A percentile compares a stretch with the other conserved stretches of the same genome.
Evolutionary conservation across 2,113 vertebrate species (phyloP).

Genomic region (Zingel zingel): DNA sequence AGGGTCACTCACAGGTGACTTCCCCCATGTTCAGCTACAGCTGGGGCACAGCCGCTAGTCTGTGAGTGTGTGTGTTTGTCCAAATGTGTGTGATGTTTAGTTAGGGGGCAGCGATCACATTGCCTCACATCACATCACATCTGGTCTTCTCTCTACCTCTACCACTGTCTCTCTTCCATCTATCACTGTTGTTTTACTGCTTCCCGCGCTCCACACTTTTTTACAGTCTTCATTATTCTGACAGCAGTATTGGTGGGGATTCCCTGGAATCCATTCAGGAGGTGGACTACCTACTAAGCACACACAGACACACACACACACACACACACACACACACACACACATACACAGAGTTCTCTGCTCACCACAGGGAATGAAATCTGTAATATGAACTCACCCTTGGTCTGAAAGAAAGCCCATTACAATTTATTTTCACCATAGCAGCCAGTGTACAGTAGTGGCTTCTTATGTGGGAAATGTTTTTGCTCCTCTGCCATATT

Average conservation of each 20-base stretch:
- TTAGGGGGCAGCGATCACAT: constrained; percentile 60
- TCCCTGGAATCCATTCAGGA: constrained; percentile 70
- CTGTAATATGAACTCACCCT: constrained; percentile 61
- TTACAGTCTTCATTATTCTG: constrained; percentile 40
- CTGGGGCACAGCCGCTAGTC: constrained; percentile 52
- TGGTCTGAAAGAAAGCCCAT: constrained; percentile 69
- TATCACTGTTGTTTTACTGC: background rate
- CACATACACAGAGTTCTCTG: constrained; percentile 17
- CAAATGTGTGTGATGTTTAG: constrained; percentile 40
- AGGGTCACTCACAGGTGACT: constrained; percentile 74
- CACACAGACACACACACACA: constrained; percentile 29
- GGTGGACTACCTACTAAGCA: constrained; percentile 46
- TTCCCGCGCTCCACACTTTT: background rate
- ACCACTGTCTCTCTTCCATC: background rate
- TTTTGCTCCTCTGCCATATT: constrained; percentile 29
- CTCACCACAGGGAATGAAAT: constrained; percentile 56
- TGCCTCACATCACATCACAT: constrained; percentile 56
- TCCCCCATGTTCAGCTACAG: constrained; percentile 54
- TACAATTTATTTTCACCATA: constrained; percentile 67
- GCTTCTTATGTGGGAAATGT: constrained; percentile 46
- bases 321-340: constrained; percentile 24
- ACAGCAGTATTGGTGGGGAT: constrained; percentile 68
- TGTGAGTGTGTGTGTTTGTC: constrained; percentile 20
- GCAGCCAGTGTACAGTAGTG: constrained; percentile 44
- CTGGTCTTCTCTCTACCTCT: constrained; percentile 47